Evolutionary conservation across 2,113 vertebrate species (phyloP), one percentile per base, ranked within the genome.

Genomic region (Chionodraco myersi): DNA sequence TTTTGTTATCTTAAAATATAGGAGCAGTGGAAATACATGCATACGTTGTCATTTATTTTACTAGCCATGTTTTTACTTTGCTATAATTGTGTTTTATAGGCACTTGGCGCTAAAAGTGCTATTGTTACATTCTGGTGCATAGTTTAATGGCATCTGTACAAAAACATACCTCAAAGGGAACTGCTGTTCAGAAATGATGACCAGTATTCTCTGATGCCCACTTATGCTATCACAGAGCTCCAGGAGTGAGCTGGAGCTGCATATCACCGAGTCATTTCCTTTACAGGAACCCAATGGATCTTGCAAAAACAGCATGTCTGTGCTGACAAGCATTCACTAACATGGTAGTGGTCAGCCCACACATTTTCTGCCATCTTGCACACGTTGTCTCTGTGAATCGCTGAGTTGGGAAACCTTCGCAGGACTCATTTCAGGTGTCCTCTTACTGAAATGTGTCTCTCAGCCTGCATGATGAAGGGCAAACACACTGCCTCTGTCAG

Each of bases 211-310:
- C 30, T 79, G 66, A 69, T 80, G 79, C 73, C 56, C 75, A 71
- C 70, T 47, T 68, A 75, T 65, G 60, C 80, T 92, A 94, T 95
- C 92, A 26, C 72, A 75, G 72, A 10, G 70, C 85, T 90, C 77
- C 91, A 93, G 93, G 66, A 88, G 87, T 81, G 86, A 83, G 86
- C 76, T 85, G 10, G 13, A 72, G 78, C 77, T 48, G 77, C 81
- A 77, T 90, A 89, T 88, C 85, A 89, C 90, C 89, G 90, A 94
- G 80, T 94, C 94, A 95, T 90, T 93, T 95, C 93, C 93, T 88
- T 64, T 71, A 86, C 92, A 94, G 94, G 92, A 94, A 94, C 91
- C 79, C 71, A 84, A 80, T 82, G 78, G 77, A 90, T 91, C 91
- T 86, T 88, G 84, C 87, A 89, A 84, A 90, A 94, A 91, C 91